Percentiles rank a stretch among this genome's conserved stretches.
Conservation (phyloP, 53 echinoderm and acorn worm genomes). For the Stichopus horrens region DNA sequence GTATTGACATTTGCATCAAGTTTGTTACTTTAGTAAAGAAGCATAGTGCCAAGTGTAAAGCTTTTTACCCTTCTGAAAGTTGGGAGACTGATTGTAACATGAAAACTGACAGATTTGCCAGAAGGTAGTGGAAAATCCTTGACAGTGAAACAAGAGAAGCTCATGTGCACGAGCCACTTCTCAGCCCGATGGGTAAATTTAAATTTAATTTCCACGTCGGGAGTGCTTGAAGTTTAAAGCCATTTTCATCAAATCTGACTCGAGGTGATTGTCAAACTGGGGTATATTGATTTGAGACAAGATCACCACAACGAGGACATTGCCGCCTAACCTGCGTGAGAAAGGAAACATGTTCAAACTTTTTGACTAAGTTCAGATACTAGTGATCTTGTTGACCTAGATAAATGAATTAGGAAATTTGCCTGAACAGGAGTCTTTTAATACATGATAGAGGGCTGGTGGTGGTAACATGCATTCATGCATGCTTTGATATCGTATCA, state of each 20-base stretch:
- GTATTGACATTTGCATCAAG: too few relatives aligned
- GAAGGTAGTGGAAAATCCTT: neutral
- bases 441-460: too few relatives aligned
- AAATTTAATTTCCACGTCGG: neutral
- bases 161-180: neutral
- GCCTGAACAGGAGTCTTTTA: too few relatives aligned
- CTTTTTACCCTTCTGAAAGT: too few relatives aligned
- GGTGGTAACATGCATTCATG: too few relatives aligned
- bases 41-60: too few relatives aligned
- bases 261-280: neutral
- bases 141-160: neutral
- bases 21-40: too few relatives aligned
- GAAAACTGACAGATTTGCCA: neutral
- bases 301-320: neutral
- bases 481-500: too few relatives aligned
- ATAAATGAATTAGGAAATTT: neutral
- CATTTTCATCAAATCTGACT: neutral
- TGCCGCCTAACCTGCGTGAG: neutral
- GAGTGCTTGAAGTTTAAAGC: neutral
- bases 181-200: neutral
- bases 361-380: neutral
- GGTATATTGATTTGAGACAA: neutral
- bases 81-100: neutral
- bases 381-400: neutral
- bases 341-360: neutral